Evolutionary conservation across 2,888 invertebrate genomes (phyloP).

Genomic region (Encarsia formosa): DNA sequence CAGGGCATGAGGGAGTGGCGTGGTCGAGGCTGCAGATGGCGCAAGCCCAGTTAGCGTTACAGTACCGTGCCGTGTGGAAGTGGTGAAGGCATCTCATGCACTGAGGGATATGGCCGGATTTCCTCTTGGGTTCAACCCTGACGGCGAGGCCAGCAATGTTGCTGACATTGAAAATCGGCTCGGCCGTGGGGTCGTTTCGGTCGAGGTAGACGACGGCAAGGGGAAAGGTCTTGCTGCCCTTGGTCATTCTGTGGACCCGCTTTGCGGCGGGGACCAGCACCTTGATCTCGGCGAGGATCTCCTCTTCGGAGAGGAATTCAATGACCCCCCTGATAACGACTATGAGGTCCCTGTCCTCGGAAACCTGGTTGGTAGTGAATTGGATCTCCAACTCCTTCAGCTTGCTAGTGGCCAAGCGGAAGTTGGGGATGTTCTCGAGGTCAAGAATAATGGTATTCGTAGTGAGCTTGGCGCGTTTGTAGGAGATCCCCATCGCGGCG

Average conservation of each 20-base stretch:
- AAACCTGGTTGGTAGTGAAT: constrained; percentile 11
- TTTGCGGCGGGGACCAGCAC: neutral
- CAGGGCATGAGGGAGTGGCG: neutral
- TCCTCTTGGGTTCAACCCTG: too few relatives aligned
- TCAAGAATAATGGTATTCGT: constrained; percentile 3
- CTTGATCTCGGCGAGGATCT: neutral
- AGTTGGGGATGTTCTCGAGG: constrained; percentile 1
- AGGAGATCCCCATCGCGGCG: neutral
- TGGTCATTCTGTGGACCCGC: neutral
- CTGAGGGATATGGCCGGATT: constrained; percentile 4
- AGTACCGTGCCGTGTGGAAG: constrained; percentile 2
- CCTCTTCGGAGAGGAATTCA: neutral
- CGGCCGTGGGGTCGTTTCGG: neutral
- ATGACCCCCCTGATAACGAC: too few relatives aligned
- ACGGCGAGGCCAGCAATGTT: too few relatives aligned
- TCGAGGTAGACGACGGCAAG: constrained; percentile 4
- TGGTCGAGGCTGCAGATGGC: constrained; percentile 8
- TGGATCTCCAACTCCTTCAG: constrained; percentile 1
- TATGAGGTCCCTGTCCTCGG: too few relatives aligned
- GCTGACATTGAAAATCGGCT: neutral
- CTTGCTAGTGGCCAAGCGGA: constrained; percentile 2
- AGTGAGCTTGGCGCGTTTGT: constrained; percentile 1
- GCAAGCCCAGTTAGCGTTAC: too few relatives aligned
- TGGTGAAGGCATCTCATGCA: constrained; percentile 10
- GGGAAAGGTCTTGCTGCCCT: constrained; percentile 1